These are phyloP conservation scores for Hemiscyllium ocellatum DNA, from an alignment of 2,113 vertebrate species.

Conservation along the genomic window DNA sequence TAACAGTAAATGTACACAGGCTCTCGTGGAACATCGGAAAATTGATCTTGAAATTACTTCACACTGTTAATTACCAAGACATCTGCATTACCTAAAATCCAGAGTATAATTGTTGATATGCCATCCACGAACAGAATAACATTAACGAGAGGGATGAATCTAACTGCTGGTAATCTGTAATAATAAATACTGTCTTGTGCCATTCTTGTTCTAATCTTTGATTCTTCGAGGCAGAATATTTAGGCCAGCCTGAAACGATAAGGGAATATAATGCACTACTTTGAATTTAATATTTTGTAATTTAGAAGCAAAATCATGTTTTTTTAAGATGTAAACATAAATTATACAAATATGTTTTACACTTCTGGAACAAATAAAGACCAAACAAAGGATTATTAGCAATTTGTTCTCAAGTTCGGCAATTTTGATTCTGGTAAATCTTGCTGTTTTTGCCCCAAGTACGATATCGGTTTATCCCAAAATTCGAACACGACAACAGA, in stretches of 20 bases:
- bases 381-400: neutral
- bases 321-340: neutral
- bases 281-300: neutral
- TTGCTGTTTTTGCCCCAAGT: no score
- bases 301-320: neutral
- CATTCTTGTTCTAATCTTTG: neutral
- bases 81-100: constrained; percentile 34
- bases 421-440: neutral
- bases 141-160: constrained; percentile 36
- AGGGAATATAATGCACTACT: neutral
- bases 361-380: neutral
- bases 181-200: constrained; percentile 33
- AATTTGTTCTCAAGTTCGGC: neutral
- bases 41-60: neutral
- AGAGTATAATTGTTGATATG: constrained; percentile 27
- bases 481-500: neutral
- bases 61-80: neutral
- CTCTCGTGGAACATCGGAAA: neutral
- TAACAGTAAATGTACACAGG: neutral
- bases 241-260: neutral
- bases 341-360: neutral
- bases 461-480: neutral
- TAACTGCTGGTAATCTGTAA: constrained; percentile 30
- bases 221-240: neutral
- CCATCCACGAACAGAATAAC: constrained; percentile 32